These are phyloP conservation scores for Brachionus sp. DNA, from an alignment of 1,140 invertebrate genomes.

Conservation along the genomic window DNA sequence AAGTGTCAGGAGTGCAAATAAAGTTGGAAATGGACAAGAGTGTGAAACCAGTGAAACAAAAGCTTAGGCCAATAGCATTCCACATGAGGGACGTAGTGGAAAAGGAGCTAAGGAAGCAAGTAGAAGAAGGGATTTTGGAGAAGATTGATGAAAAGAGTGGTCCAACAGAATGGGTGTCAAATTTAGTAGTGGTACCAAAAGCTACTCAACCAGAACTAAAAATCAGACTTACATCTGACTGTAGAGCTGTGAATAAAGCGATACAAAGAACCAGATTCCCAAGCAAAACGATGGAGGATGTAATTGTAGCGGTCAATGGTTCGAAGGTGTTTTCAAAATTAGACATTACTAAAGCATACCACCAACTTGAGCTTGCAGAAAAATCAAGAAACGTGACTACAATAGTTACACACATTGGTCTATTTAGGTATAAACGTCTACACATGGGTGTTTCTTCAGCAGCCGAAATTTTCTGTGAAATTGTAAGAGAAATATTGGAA, in stretches of 20 bases:
- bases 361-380: constrained; percentile 49
- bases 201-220: neutral
- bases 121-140: neutral
- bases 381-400: constrained; percentile 46
- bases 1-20: neutral
- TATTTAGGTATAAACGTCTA: neutral
- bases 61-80: neutral
- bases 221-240: neutral
- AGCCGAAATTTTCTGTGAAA: neutral
- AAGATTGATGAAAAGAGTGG: neutral
- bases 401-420: neutral
- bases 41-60: neutral
- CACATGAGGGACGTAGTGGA: neutral
- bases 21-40: neutral
- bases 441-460: constrained; percentile 12
- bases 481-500: neutral
- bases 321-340: constrained; percentile 49
- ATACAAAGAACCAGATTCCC: constrained; percentile 49
- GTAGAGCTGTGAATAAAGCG: constrained; percentile 49
- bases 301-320: constrained; percentile 49
- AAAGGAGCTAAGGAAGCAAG: neutral
- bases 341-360: constrained; percentile 50
- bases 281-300: constrained; percentile 51
- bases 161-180: neutral
- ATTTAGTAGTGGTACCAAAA: neutral